Percentiles rank a stretch among this genome's conserved stretches.
phyloP scores from a whole-genome alignment of 2,113 vertebrate species.

The Leiothrix lutea region DNA sequence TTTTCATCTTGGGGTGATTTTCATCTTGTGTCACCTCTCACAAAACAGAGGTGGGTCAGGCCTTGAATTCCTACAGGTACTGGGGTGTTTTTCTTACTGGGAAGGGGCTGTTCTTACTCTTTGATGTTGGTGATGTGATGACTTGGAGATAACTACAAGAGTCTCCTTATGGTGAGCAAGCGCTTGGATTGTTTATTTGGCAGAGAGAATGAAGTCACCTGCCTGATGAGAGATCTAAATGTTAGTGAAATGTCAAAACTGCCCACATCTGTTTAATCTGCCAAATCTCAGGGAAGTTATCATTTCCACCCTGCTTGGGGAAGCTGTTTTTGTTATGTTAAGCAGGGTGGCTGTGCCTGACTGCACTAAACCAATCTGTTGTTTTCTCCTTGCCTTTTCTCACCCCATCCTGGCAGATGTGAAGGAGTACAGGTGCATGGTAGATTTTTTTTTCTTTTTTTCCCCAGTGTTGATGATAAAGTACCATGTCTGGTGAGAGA shows the following conservation, averaged over 20 bases:
- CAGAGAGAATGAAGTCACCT: slow-evolving; percentile 36
- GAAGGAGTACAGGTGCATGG: neutral
- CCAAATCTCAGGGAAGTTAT: slow-evolving; percentile 19
- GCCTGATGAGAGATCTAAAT: slow-evolving; percentile 19
- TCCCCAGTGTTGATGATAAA: neutral
- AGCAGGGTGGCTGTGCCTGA: neutral
- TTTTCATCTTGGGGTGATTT: neutral
- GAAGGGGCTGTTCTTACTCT: neutral
- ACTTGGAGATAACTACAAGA: neutral
- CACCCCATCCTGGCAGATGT: neutral
- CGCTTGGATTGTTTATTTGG: neutral
- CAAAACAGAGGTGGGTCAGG: neutral
- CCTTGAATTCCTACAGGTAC: neutral
- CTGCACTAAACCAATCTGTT: neutral
- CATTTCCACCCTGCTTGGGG: neutral
- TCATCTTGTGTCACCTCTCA: neutral
- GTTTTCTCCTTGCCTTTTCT: neutral
- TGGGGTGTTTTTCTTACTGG: neutral
- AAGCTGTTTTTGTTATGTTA: slow-evolving; percentile 7
- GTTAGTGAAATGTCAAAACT: slow-evolving; percentile 32
- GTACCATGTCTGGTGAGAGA: neutral
- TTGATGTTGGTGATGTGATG: neutral
- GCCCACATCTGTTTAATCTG: slow-evolving; percentile 20
- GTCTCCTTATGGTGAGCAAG: neutral
- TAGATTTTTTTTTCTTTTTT: neutral